Percentiles rank a stretch among this genome's conserved stretches.
Conservation (phyloP, 2,888 invertebrate genomes). For the Tetrapedia diversipes region DNA sequence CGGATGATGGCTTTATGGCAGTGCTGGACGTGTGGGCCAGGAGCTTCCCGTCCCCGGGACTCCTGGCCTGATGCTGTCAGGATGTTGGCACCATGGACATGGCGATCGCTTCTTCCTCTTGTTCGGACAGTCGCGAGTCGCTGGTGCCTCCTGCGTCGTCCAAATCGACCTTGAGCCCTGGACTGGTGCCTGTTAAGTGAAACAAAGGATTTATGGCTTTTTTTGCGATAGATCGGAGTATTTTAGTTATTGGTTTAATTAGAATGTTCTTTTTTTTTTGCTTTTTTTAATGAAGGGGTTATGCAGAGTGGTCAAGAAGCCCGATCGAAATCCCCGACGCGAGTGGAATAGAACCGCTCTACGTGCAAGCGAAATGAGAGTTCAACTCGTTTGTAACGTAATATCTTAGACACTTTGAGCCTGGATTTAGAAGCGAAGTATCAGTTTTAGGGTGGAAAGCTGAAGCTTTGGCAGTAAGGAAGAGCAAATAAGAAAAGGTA, state of each 20-base stretch:
- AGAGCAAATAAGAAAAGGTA: background rate
- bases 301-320: constrained; percentile 57
- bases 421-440: constrained; percentile 1
- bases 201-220: background rate
- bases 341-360: constrained; percentile 47
- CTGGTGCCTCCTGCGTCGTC: constrained; percentile 73
- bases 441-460: background rate
- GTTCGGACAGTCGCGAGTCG: constrained; percentile 77
- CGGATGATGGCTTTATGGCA: constrained; percentile 80
- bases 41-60: constrained; percentile 82
- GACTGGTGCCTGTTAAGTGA: constrained; percentile 67
- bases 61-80: constrained; percentile 85
- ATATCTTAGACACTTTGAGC: constrained; percentile 11
- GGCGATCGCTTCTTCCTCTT: constrained; percentile 83
- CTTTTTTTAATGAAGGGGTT: constrained; percentile 37
- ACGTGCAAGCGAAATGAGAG: constrained; percentile 21
- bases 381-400: constrained; percentile 2
- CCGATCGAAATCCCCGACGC: constrained; percentile 57
- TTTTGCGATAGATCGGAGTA: too few relatives aligned
- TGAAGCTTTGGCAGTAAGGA: background rate
- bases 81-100: constrained; percentile 83
- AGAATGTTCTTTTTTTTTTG: background rate
- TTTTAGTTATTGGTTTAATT: background rate
- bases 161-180: constrained; percentile 74
- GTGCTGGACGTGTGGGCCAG: constrained; percentile 76